Base-by-base conservation (phyloP, 2,888 invertebrate species). In the Eilema griseolum region DNA sequence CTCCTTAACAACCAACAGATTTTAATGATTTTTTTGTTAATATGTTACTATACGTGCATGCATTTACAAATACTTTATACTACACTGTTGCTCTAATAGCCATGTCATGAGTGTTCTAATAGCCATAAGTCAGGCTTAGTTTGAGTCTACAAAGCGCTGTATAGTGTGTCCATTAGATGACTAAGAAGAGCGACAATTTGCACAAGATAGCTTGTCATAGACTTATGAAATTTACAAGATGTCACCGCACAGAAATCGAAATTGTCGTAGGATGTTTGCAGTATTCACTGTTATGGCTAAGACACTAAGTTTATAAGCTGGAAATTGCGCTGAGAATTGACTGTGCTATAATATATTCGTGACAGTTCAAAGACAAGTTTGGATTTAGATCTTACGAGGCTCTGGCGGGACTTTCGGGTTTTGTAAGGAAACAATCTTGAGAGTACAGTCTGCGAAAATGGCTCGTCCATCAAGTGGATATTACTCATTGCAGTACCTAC, bases 171-270 rank as follows among this genome's bases (percentile, higher is more conserved):
- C 16, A 52, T 52, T 52, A 52, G n/a, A n/a, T 52, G 16, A 16
- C 16, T 16, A 16, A 52, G 52, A 52, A 52, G n/a, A 52, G 52
- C 52, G 10, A 28, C n/a, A 20, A n/a, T n/a, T 31, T 28, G 2
- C 10, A 8, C 14, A 5, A 12, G 56, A 56, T 56, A 33, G 31
- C 56, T 24, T 56, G 65, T 56, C 65, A 14, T 8, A 65, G 12
- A 46, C 63, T 66, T 37, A 66, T n/a, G 24, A 57, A 57, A 33
- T 24, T 66, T 37, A 33, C 65, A 66, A 66, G 65, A 66, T 66
- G 33, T 20, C 56, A n/a, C 65, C 56, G 56, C 33, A 57, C 10
- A 23, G 33, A 57, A 57, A 66, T 57, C 24, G 33, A 28, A 33
- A 52, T 33, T 31, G 65, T 57, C 57, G 56, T 11, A 28, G 10